These are phyloP conservation scores for Bufo gargarizans DNA, from an alignment of 2,113 vertebrate genomes.

Conservation along the genomic window DNA sequence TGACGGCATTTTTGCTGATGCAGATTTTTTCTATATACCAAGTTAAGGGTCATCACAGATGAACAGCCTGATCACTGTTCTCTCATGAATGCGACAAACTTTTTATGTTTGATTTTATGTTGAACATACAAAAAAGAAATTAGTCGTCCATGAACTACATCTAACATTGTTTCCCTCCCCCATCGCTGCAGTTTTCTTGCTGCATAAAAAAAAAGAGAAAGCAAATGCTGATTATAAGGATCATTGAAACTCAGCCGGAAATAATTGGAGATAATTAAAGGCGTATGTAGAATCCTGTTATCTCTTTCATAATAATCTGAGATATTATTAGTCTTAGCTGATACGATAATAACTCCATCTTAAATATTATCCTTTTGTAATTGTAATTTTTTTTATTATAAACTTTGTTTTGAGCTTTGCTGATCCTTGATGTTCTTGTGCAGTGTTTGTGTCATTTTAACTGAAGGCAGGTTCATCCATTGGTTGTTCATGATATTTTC, in stretches of 20 bases:
- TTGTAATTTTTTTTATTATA: background rate
- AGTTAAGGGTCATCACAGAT: background rate
- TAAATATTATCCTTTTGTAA: background rate
- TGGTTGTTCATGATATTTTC: too few species aligned
- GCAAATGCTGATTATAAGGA: conserved; percentile 24
- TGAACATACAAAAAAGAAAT: conserved; percentile 33
- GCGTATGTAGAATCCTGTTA: conserved; percentile 7
- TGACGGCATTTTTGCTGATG: background rate
- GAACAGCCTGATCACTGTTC: background rate
- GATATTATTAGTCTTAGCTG: background rate
- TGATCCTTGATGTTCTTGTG: background rate
- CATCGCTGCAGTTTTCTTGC: conserved; percentile 24
- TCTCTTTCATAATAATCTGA: conserved; percentile 28
- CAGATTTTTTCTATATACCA: background rate
- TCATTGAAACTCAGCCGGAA: conserved; percentile 41
- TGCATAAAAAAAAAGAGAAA: conserved; percentile 3
- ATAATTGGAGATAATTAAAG: conserved; percentile 54
- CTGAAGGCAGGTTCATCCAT: too few species aligned
- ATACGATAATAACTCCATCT: background rate
- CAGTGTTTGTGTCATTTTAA: background rate
- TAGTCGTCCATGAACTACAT: conserved; percentile 30
- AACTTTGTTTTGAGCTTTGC: background rate
- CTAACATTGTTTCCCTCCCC: background rate
- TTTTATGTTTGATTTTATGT: conserved; percentile 15
- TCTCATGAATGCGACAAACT: background rate